Evolutionary conservation across 1,140 invertebrate genomes (phyloP), one percentile per base, ranked within the genome.

Genomic region (Drosophila micromelanica): DNA sequence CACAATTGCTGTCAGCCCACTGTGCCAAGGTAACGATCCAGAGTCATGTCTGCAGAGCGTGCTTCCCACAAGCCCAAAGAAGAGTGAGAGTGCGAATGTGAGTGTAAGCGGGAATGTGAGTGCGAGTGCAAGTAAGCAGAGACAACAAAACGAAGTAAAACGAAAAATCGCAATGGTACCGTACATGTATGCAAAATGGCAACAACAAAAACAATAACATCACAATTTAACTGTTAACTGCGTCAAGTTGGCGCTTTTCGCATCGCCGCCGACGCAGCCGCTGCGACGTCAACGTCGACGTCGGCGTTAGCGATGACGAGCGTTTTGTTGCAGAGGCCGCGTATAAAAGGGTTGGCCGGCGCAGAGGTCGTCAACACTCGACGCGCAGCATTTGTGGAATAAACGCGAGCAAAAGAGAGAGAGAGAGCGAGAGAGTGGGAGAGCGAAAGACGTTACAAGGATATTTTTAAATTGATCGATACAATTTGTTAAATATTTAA

Each of bases 311-410:
- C 52, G 46, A 61, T 64, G 71, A 73, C 61, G 63, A 45, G 56
- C 56, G 45, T 42, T 81, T 77, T 69, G 49, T 20, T 51, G 76
- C 59, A 57, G 77, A 64, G 78, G 46, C 65, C 75, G 71, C 68
- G 76, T 87, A 87, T 87, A 87, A 87, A 87, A 87, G 82, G 82
- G 84, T 89, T 81, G 76, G 45, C 49, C 71, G 40, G 64, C 55
- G 59, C 82, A 76, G 84, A 87, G 82, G 78, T 87, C 72, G 75
- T 72, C 82, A 81, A 89, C 84, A 87, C 55, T 78, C 76, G 68
- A 32, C 64, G 80, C 80, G 73, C 65, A 51, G 59, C 68, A 60
- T 40, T 65, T 74, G 71, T 74, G 57, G 71, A 74, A 61, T 74
- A 69, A 37, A 49, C 64, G 27, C 64, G 70, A 37, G 30, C 12